Conservation (phyloP, 2,888 invertebrate species). For the Mystacides longicornis region DNA sequence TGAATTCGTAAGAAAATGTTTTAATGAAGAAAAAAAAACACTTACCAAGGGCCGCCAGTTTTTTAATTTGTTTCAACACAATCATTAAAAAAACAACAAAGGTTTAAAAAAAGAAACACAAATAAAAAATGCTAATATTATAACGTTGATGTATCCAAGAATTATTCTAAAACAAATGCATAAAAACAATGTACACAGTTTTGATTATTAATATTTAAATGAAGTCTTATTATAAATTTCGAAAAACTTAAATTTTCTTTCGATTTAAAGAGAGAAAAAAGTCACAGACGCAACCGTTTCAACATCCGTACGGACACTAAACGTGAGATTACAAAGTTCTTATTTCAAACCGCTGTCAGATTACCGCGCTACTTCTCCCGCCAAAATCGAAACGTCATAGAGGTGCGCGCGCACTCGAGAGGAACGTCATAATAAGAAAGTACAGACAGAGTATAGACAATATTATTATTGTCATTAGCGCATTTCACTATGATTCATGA, state of each 20-base stretch:
- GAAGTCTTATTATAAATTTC: background rate
- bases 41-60: constrained; percentile 24
- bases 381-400: constrained; percentile 7
- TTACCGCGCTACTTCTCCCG: constrained; percentile 17
- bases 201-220: background rate
- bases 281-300: background rate
- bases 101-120: background rate
- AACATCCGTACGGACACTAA: constrained; percentile 1
- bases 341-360: constrained; percentile 13
- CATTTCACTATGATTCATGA: too few relatives aligned
- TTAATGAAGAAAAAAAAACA: too few relatives aligned
- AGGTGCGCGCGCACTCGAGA: constrained; percentile 17
- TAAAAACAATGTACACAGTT: background rate
- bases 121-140: background rate
- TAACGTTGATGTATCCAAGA: background rate
- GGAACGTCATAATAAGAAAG: background rate
- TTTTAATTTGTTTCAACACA: constrained; percentile 22
- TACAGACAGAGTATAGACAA: background rate
- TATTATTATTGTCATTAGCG: too few relatives aligned
- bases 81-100: constrained; percentile 15
- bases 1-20: too few relatives aligned
- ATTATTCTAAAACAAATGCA: background rate
- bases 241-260: too few relatives aligned
- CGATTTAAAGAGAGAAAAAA: background rate
- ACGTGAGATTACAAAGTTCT: background rate